These are phyloP conservation scores for Neopelma chrysocephalum DNA, from an alignment of 2,797 vertebrate species.

Conservation along the genomic window DNA sequence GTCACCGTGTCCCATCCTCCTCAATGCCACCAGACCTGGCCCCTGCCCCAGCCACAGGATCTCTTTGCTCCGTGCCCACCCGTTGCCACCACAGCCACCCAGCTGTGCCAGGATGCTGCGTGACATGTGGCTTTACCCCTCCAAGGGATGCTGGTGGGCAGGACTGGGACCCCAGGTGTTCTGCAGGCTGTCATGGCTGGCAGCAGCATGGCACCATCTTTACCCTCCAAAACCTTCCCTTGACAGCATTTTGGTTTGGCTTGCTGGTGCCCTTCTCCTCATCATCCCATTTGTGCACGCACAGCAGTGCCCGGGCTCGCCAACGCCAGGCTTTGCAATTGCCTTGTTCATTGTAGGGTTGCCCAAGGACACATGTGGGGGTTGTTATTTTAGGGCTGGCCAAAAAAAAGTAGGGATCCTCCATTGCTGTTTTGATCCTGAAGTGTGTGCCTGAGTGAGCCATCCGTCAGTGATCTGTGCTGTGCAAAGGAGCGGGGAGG, in stretches of 20 bases:
- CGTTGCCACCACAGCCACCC: fast-evolving
- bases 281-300: fast-evolving
- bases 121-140: background rate
- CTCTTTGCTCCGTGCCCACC: background rate
- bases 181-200: background rate
- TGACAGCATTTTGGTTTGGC: background rate
- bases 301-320: fast-evolving
- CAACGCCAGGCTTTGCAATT: background rate
- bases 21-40: background rate
- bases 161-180: background rate
- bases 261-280: background rate
- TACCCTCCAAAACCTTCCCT: background rate
- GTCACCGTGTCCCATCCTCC: background rate
- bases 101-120: fast-evolving
- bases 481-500: background rate
- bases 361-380: background rate
- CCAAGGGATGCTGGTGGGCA: background rate
- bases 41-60: background rate
- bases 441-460: background rate
- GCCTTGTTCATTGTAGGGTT: background rate
- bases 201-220: background rate
- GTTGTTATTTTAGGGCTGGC: background rate
- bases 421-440: background rate
- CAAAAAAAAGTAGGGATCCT: background rate
- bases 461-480: background rate